Evolutionary conservation across 2,888 invertebrate genomes (phyloP).

Genomic region (Drosophila mulleri): DNA sequence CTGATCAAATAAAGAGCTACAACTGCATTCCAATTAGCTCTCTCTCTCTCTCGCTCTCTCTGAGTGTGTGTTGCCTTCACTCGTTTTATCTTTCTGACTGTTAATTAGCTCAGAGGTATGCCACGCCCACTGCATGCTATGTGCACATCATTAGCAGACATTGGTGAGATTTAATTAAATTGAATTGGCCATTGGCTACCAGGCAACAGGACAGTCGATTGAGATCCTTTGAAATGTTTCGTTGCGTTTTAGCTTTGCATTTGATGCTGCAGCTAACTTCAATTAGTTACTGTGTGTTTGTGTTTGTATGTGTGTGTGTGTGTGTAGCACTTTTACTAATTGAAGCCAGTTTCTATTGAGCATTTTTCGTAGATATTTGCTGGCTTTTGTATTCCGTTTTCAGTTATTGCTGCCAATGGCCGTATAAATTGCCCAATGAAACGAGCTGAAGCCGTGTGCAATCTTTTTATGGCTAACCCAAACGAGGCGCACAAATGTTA

Average conservation of each 20-base stretch:
- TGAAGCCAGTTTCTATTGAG: slow-evolving; percentile 33
- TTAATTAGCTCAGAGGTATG: slow-evolving; percentile 27
- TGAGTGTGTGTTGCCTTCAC: too few species aligned
- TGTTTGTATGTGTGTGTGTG: neutral
- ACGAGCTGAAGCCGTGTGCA: slow-evolving; percentile 58
- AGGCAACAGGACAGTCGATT: slow-evolving; percentile 36
- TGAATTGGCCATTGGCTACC: slow-evolving; percentile 60
- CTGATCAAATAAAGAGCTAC: slow-evolving; percentile 38
- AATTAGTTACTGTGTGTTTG: slow-evolving; percentile 47
- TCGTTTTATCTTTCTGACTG: neutral
- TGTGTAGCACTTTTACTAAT: slow-evolving; percentile 52
- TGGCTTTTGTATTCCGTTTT: slow-evolving; percentile 12
- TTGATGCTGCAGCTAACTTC: slow-evolving; percentile 48
- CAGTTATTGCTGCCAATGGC: slow-evolving; percentile 66
- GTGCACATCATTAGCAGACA: slow-evolving; percentile 67
- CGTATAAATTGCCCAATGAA: slow-evolving; percentile 62
- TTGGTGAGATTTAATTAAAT: slow-evolving; percentile 74
- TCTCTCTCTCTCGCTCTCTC: neutral
- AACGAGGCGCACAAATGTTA: slow-evolving; percentile 42
- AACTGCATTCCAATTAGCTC: slow-evolving; percentile 31
- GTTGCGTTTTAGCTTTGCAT: slow-evolving; percentile 44
- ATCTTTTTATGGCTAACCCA: slow-evolving; percentile 61
- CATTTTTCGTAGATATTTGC: slow-evolving; percentile 18
- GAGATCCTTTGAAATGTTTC: slow-evolving; percentile 38
- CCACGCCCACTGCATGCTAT: neutral